phyloP scores from a whole-genome alignment of 2,888 invertebrate species.

The Diloba caeruleocephala region DNA sequence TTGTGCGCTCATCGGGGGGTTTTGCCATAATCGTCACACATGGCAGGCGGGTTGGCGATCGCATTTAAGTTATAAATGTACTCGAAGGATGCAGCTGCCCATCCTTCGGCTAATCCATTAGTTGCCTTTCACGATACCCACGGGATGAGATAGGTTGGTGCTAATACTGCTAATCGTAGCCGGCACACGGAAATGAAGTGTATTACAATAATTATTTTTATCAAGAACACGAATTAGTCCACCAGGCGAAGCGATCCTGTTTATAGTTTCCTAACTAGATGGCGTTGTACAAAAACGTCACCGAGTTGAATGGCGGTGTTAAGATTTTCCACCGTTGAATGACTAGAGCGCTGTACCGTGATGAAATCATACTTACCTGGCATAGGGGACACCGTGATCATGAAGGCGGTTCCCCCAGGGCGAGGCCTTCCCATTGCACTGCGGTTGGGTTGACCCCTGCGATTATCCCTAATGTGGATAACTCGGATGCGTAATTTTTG shows the following conservation, averaged over 20 bases:
- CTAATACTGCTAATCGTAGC: no score
- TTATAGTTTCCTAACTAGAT: conserved; percentile 8
- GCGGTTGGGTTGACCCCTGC: conserved; percentile 36
- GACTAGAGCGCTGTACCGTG: conserved; percentile 8
- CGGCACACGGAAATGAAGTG: no score
- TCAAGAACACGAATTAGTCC: no score
- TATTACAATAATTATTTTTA: no score
- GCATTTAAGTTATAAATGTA: no score
- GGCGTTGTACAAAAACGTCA: conserved; percentile 14
- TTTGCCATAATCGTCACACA: no score
- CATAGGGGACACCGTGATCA: conserved; percentile 37
- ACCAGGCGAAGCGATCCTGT: not conserved
- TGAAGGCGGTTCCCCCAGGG: conserved; percentile 34
- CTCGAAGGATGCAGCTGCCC: no score
- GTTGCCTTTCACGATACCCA: no score
- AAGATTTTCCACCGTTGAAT: conserved; percentile 20
- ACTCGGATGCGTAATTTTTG: conserved; percentile 39
- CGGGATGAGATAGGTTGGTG: no score
- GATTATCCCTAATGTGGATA: conserved; percentile 40
- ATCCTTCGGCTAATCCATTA: no score
- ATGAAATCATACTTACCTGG: conserved; percentile 29
- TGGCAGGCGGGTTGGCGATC: no score
- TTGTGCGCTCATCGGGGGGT: no score
- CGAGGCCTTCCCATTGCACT: conserved; percentile 33
- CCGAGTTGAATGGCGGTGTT: conserved; percentile 29